Evolutionary conservation across 2,888 invertebrate species (phyloP), one percentile per base, ranked within the genome.

Genomic region (Agrotis puta): DNA sequence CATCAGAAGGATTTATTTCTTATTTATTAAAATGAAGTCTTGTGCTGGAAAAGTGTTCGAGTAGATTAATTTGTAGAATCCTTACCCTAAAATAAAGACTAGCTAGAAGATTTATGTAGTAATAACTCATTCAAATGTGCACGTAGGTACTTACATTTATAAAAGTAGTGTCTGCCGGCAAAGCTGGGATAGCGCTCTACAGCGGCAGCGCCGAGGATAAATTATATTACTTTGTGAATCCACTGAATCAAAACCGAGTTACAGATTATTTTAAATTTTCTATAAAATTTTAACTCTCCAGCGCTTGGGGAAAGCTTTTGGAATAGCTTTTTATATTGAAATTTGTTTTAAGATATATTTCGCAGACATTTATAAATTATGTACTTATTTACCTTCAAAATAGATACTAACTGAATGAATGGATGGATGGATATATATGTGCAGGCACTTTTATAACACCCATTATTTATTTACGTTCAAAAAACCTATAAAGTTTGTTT

Each of bases 51-150:
- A 51, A 80, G 50, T 65, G 53, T 62, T 59, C 62, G 22, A 61
- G 27, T 62, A 39, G 22, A 45, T 70, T 33, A 59, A 48, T 64
- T 48, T 51, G 45, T 62, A 43, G 57, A 66, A 71, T 67, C 45
- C 57, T 27, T 61, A 27, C 33, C 63, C 54, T 68, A 64, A 73
- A 81, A 81, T 59, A 62, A 81, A 64, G 51, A 48, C 66, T 53
- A 68, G 51, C 72, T 47, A 18, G 48, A n/a, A 67, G 56, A 81
- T 79, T 62, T 77, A 81, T 77, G 54, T 33, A 0, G 27, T 67
- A 71, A 71, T 79, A 77, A 81, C 57, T 79, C 81, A 79, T 71
- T 77, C 59, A 64, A 67, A 79, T 70, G 81, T 71, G 77, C 77
- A 77, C 77, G 57, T 64, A 47, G 59, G 47, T 78, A 70, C 66